These are phyloP conservation scores for Volucella inflata DNA, from an alignment of 2,888 invertebrate species.

Conservation along the genomic window DNA sequence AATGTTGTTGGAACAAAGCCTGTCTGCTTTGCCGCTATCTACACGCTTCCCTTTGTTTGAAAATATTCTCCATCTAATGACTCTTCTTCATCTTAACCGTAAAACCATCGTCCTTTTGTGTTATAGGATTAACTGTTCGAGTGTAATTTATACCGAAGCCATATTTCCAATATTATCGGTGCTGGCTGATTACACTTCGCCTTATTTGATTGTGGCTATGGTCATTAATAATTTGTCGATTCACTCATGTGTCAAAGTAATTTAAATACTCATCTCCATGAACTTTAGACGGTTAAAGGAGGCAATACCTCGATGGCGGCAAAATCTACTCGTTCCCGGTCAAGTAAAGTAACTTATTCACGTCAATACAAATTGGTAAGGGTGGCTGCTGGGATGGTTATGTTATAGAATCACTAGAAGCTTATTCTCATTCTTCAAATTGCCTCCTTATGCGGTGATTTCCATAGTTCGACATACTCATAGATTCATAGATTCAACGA, in stretches of 20 bases:
- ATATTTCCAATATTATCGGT: conserved; percentile 69
- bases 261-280: conserved; percentile 72
- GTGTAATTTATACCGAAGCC: conserved; percentile 52
- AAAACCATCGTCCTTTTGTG: conserved; percentile 30
- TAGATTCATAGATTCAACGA: not conserved
- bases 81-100: not conserved
- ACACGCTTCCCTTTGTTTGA: too few relatives aligned
- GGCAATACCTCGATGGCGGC: conserved; percentile 13
- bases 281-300: conserved; percentile 17
- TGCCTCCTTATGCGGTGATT: conserved; percentile 42
- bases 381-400: not conserved
- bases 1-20: too few relatives aligned
- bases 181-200: conserved; percentile 68
- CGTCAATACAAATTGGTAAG: conserved; percentile 22
- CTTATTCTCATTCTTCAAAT: conserved; percentile 50
- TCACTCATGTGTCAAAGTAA: conserved; percentile 77
- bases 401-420: not conserved
- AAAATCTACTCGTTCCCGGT: not conserved
- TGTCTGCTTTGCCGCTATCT: too few relatives aligned
- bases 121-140: conserved; percentile 52
- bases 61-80: not conserved
- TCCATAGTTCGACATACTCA: conserved; percentile 8
- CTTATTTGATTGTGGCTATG: conserved; percentile 66
- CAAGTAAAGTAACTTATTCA: conserved; percentile 33
- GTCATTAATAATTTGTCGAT: conserved; percentile 76